A percentile compares a stretch with the other conserved stretches of the same genome.
These are phyloP conservation scores for Calephelis nemesis DNA, from an alignment of 1,140 invertebrate species.

Conservation along the genomic window DNA sequence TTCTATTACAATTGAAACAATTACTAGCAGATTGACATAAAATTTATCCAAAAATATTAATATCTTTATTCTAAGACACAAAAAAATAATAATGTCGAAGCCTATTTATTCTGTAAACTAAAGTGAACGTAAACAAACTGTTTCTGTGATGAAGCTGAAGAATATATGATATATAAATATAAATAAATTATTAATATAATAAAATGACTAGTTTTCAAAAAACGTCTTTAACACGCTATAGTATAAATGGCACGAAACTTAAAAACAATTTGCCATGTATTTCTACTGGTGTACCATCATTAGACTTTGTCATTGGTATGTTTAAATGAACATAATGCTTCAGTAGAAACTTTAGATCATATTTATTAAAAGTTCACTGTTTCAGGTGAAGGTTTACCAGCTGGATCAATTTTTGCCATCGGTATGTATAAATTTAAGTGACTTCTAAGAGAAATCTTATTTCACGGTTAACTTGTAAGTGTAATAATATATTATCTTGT, in stretches of 20 bases:
- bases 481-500: background rate
- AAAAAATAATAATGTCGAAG: too few species aligned
- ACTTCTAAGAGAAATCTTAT: too few species aligned
- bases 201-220: constrained; percentile 65
- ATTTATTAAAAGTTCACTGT: constrained; percentile 27
- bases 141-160: too few species aligned
- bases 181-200: background rate
- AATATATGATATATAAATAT: too few species aligned
- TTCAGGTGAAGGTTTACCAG: constrained; percentile 80
- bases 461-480: background rate
- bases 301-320: constrained; percentile 84
- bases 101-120: too few species aligned
- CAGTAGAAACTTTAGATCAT: constrained; percentile 8
- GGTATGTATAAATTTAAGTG: constrained; percentile 69
- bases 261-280: constrained; percentile 69
- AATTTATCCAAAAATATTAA: too few species aligned
- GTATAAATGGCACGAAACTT: constrained; percentile 57
- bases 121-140: too few species aligned
- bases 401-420: constrained; percentile 79
- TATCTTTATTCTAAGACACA: too few species aligned
- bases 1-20: too few species aligned
- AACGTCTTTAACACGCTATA: constrained; percentile 40
- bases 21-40: too few species aligned
- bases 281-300: constrained; percentile 84
- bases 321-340: constrained; percentile 17